Evolutionary conservation across 2,888 invertebrate genomes (phyloP).

Genomic region (Drosophila engyochracea): DNA sequence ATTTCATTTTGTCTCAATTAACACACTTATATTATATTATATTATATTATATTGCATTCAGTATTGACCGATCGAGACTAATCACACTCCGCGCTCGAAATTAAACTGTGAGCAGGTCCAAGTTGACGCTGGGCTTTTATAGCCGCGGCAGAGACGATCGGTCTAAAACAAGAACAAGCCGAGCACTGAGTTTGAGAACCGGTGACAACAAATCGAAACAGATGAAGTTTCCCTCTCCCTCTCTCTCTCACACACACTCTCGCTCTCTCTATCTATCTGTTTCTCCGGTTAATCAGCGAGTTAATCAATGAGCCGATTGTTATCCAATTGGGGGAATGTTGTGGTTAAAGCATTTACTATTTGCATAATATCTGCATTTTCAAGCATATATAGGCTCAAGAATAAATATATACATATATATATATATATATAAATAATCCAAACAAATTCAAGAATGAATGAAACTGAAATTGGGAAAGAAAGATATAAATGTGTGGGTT

Average conservation of each 20-base stretch:
- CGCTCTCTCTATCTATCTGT: conserved; percentile 6
- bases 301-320: conserved; percentile 34
- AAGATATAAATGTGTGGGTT: conserved; percentile 18
- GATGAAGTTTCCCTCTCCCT: conserved; percentile 8
- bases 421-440: background rate
- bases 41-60: background rate
- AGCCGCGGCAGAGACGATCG: conserved; percentile 32
- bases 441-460: conserved; percentile 52
- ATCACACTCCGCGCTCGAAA: conserved; percentile 24
- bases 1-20: conserved; percentile 34
- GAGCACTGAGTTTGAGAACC: conserved; percentile 36
- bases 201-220: conserved; percentile 29
- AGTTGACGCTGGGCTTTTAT: conserved; percentile 42
- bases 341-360: conserved; percentile 47
- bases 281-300: conserved; percentile 25
- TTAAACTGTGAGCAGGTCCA: conserved; percentile 43
- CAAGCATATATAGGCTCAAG: background rate
- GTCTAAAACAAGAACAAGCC: conserved; percentile 29
- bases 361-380: background rate
- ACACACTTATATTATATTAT: conserved; percentile 1
- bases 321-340: conserved; percentile 32
- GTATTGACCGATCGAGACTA: background rate
- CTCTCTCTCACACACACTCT: background rate
- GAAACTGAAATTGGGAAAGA: conserved; percentile 29
- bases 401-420: background rate